phyloP scores from a whole-genome alignment of 2,797 vertebrate species.

The Anableps anableps region DNA sequence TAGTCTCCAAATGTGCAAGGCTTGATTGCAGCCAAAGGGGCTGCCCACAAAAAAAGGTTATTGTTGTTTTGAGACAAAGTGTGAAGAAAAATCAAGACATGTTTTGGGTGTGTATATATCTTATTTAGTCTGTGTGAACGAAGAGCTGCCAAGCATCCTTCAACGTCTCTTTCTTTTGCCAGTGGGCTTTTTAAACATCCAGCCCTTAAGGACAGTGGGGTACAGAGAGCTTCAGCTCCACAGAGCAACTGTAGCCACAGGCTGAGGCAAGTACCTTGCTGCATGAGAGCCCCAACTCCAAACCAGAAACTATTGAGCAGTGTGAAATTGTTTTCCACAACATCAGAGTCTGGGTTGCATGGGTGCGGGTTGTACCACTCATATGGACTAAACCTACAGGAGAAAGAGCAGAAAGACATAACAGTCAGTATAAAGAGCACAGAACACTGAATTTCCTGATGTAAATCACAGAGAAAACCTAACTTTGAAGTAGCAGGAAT shows the following conservation, averaged over 20 bases:
- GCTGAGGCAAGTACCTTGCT: conserved; percentile 98
- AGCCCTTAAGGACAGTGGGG: conserved; percentile 87
- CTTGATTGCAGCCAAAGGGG: neutral
- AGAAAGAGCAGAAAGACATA: conserved; percentile 76
- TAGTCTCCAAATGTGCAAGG: neutral
- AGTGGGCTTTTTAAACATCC: conserved; percentile 71
- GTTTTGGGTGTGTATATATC: no score
- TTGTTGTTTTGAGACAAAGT: neutral
- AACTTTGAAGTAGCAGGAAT: conserved; percentile 29
- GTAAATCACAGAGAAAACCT: conserved; percentile 50
- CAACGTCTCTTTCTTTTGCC: conserved; percentile 87
- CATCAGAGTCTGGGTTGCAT: conserved; percentile 98
- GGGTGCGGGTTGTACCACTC: conserved; percentile 99
- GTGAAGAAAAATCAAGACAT: neutral
- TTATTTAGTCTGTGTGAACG: conserved; percentile 3
- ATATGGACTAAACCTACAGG: conserved; percentile 96
- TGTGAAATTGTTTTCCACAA: conserved; percentile 99
- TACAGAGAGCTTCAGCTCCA: conserved; percentile 75
- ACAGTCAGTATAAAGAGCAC: conserved; percentile 46
- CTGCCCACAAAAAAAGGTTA: neutral
- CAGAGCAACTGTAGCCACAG: conserved; percentile 83
- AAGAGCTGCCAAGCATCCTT: conserved; percentile 69
- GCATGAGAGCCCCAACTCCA: conserved; percentile 99
- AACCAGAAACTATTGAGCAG: conserved; percentile 99
- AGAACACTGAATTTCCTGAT: conserved; percentile 25